Evolutionary conservation across 2,888 invertebrate species (phyloP).

Genomic region (Cephus pulcher): DNA sequence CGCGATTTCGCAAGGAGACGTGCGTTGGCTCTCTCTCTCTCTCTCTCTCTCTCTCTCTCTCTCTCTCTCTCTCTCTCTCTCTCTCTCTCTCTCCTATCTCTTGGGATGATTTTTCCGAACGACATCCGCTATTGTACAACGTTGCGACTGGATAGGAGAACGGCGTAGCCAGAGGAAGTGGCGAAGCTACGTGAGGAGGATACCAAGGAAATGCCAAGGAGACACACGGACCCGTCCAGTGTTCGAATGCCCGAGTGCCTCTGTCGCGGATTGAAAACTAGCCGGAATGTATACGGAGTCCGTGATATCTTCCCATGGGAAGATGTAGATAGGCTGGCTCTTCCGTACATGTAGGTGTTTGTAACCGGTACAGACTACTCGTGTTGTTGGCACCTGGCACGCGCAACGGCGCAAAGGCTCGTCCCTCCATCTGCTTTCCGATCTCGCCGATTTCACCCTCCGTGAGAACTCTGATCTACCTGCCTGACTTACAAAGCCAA

Average conservation of each 20-base stretch:
- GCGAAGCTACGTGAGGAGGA: neutral
- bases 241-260: neutral
- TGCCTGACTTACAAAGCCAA: constrained; percentile 18
- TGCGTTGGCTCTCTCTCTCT: neutral
- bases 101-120: neutral
- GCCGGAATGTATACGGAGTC: neutral
- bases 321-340: neutral
- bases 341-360: neutral
- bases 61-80: too few species aligned
- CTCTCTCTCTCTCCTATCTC: too few species aligned
- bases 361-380: constrained; percentile 11
- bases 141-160: neutral
- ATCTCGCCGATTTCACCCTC: constrained; percentile 8
- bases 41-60: too few species aligned
- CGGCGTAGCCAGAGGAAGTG: neutral
- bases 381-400: constrained; percentile 32
- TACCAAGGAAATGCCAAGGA: neutral
- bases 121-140: neutral
- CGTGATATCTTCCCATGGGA: neutral
- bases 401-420: constrained; percentile 30
- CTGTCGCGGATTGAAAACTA: neutral
- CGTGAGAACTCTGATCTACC: constrained; percentile 37
- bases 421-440: constrained; percentile 10
- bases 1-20: neutral
- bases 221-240: neutral